Evolutionary conservation across 2,888 invertebrate species (phyloP).

Genomic region (Limnephilus lunatus): DNA sequence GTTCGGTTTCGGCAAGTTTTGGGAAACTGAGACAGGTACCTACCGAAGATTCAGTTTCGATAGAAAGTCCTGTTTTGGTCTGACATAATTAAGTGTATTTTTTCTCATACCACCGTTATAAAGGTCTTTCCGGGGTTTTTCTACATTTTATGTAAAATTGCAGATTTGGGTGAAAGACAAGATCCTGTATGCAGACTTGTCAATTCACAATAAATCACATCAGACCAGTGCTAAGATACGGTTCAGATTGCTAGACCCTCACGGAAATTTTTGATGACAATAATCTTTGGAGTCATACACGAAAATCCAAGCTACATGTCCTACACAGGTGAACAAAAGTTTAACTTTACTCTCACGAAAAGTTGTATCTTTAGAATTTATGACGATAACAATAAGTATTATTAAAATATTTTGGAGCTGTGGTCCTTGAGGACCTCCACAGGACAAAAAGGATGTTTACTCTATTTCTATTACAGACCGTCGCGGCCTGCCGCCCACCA

Average conservation of each 20-base stretch:
- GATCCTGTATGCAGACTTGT: too few relatives aligned
- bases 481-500: slow-evolving; percentile 42
- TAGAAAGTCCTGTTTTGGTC: too few relatives aligned
- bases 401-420: neutral
- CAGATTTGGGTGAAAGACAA: neutral
- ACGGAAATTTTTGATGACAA: too few relatives aligned
- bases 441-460: slow-evolving; percentile 9
- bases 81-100: too few relatives aligned
- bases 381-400: neutral
- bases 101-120: neutral
- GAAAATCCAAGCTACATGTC: neutral
- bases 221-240: too few relatives aligned
- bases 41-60: too few relatives aligned
- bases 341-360: neutral
- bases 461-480: neutral
- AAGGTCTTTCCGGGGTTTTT: neutral
- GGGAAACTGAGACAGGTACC: too few relatives aligned
- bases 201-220: neutral
- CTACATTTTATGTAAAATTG: neutral
- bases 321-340: neutral
- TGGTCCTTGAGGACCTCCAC: slow-evolving; percentile 16
- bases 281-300: neutral
- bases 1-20: too few relatives aligned
- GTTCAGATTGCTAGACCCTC: too few relatives aligned
- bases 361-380: neutral